Evolutionary conservation across 92 coral and sea anemone species (phyloP).

Genomic region (Actinernus sp.): DNA sequence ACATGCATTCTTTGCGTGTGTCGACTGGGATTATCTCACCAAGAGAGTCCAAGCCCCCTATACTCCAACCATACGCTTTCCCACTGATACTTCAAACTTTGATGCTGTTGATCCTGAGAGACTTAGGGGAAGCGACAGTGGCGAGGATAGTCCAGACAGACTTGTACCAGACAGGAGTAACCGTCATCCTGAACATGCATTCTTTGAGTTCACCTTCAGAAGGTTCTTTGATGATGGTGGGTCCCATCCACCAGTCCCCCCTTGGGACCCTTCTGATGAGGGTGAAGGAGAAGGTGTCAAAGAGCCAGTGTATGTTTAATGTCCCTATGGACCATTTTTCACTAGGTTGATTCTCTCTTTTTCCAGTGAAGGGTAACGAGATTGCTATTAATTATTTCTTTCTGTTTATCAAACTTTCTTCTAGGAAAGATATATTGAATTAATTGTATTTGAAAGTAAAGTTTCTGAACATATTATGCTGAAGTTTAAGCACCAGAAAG

Average conservation of each 20-base stretch:
- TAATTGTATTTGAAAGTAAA: no score
- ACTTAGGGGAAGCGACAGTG: conserved; percentile 62
- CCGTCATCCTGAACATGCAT: conserved; percentile 93
- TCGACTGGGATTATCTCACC: conserved; percentile 89
- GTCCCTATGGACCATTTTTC: background rate
- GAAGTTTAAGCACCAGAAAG: no score
- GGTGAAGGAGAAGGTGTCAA: conserved; percentile 74
- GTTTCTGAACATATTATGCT: no score
- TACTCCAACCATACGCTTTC: conserved; percentile 77
- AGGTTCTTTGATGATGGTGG: conserved; percentile 89
- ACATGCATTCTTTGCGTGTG: conserved; percentile 88
- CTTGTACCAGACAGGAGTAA: conserved; percentile 51
- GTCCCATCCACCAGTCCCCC: conserved; percentile 26
- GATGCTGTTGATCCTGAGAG: conserved; percentile 95
- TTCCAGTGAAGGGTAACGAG: no score
- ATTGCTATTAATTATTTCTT: no score
- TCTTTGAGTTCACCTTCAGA: conserved; percentile 97
- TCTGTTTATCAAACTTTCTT: no score
- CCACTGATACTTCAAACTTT: conserved; percentile 95
- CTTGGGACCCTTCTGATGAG: conserved; percentile 71
- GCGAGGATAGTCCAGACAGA: conserved; percentile 30
- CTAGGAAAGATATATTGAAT: no score
- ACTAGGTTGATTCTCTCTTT: no score
- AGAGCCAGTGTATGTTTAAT: conserved; percentile 93
- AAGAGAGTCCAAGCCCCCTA: conserved; percentile 82